A percentile compares a stretch with the other conserved stretches of the same genome.
phyloP scores from a whole-genome alignment of 1,140 invertebrate genomes.

The Dolichoris vasculosae region DNA sequence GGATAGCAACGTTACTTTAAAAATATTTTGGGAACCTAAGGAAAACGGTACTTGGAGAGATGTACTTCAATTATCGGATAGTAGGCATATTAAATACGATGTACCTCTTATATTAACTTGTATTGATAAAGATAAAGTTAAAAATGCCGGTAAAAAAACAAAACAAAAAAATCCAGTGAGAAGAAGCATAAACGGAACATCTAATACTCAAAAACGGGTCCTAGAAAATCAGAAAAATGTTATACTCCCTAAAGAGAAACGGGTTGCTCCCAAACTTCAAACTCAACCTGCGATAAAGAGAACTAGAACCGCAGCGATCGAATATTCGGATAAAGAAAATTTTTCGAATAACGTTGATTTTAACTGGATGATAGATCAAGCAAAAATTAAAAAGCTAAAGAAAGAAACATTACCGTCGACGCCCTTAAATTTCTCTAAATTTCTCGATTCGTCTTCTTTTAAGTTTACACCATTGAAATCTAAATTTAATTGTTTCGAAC shows the following conservation, averaged over 20 bases:
- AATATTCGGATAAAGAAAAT: conserved; percentile 58
- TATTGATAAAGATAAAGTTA: conserved; percentile 52
- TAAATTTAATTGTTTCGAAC: conserved; percentile 34
- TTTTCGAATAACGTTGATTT: conserved; percentile 38
- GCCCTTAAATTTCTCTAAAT: conserved; percentile 48
- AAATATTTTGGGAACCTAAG: conserved; percentile 78
- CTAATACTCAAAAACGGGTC: conserved; percentile 48
- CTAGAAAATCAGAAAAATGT: not conserved
- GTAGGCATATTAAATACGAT: conserved; percentile 79
- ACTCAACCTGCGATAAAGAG: conserved; percentile 45
- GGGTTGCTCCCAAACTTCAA: conserved; percentile 11
- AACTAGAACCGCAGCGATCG: conserved; percentile 37
- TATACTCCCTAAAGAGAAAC: not conserved
- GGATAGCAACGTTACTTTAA: conserved; percentile 71
- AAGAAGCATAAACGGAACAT: conserved; percentile 57
- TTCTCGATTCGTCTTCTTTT: conserved; percentile 53
- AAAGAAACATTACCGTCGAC: conserved; percentile 20
- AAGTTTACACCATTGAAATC: conserved; percentile 54
- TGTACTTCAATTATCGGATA: conserved; percentile 78
- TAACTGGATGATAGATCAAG: conserved; percentile 51
- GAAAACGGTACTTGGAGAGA: conserved; percentile 77
- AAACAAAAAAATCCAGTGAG: conserved; percentile 61
- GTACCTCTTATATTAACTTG: conserved; percentile 75
- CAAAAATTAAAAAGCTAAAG: conserved; percentile 52
- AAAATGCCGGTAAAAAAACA: conserved; percentile 68